Conservation (phyloP, 37 sponge, comb jelly and placozoan species). For the Aphrocallistes beatrix region DNA sequence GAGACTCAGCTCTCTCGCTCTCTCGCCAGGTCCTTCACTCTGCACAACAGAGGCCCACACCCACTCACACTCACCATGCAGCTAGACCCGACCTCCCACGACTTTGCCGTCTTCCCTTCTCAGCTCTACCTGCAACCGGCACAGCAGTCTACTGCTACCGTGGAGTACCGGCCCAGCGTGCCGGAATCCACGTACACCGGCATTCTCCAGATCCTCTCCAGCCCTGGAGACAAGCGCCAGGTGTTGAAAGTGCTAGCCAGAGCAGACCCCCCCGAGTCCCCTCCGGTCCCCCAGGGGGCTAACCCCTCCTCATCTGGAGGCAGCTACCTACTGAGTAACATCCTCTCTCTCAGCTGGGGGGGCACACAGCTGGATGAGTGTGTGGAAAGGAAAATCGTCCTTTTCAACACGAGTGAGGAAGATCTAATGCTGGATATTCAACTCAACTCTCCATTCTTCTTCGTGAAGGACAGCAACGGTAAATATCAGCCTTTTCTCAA, state of each 20-base stretch:
- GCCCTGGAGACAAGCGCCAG: not conserved
- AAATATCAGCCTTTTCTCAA: not conserved
- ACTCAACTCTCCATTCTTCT: not conserved
- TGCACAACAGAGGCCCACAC: not conserved
- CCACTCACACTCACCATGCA: not conserved
- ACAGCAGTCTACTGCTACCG: not conserved
- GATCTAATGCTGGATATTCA: not conserved
- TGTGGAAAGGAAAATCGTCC: not conserved
- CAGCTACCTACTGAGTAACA: not conserved
- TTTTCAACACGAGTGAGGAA: not conserved
- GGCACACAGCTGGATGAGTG: not conserved
- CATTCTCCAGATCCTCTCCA: not conserved
- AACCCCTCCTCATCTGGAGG: not conserved
- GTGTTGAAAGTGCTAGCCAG: not conserved
- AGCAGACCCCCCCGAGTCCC: not conserved
- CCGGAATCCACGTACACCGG: not conserved
- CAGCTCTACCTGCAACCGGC: not conserved
- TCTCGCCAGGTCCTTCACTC: not conserved
- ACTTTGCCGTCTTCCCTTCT: not conserved
- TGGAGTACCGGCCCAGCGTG: not conserved
- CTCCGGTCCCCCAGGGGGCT: not conserved
- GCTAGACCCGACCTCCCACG: not conserved
- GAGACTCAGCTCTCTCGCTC: not conserved
- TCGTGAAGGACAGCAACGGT: not conserved
- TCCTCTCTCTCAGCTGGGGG: slow-evolving; percentile 19